Evolutionary conservation across 53 echinoderm and acorn worm genomes (phyloP), one percentile per base, ranked within the genome.

Genomic region (Paracentrotus lividus): DNA sequence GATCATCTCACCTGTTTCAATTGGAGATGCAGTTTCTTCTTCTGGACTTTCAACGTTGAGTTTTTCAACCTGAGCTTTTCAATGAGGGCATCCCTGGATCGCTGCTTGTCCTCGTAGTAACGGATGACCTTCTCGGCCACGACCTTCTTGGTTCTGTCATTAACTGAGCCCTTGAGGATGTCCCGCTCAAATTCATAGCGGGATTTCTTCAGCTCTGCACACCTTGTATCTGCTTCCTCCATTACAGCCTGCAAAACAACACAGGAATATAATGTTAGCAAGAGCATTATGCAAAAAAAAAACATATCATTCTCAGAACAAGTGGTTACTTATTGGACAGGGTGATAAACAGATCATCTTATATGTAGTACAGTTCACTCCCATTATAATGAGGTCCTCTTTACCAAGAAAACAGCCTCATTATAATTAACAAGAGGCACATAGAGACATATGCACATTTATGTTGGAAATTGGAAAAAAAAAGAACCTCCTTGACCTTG

Each of bases 11-110:
- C 99, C 97, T 99, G 99, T 84, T 99, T 97, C 49, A 99, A 94
- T 67, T 99, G 99, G 47, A 99, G 94, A 94, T 97, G 96, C 3
- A 97, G 88, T 68, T 99, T 99, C 90, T 99, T 99, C 91, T 99
- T 99, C 94, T 99, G 99, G 84, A 99, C 99, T 93, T 99, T 99
- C 93, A 99, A 92, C 0, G 99, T 99, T 20, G 99, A 99, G 88
- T 99, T 99, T 93, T 99, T 99, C 40, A 99, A 94, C 40, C 99
- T 94, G 13, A 97, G 88, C 81, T 99, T 99, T 93, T 99, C 99
- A 75, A 99, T 99, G 42, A 99, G 93, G 12, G 99, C 97, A 92
- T 99, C 97, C 76, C 99, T 86, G 42, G 97, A 95, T 57, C 97
- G 72, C 27, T 96, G 95, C 60, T 96, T 96, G 87, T 99, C 99